These are phyloP conservation scores for Solenopsis fugax DNA, from an alignment of 1,140 invertebrate genomes.

Conservation along the genomic window DNA sequence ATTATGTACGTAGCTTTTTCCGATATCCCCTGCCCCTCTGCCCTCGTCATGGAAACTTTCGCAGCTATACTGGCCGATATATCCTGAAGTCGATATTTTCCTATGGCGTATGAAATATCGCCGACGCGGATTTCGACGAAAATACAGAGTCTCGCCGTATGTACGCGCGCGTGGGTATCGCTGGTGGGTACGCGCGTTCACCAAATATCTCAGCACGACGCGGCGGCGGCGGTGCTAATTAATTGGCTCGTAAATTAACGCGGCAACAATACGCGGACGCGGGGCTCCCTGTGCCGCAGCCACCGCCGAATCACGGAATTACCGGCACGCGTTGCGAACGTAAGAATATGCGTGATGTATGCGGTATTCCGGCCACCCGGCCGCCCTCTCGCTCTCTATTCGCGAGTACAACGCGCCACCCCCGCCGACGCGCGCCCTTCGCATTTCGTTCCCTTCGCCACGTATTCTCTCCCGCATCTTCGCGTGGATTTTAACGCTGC, in stretches of 20 bases:
- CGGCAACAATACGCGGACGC: conserved; percentile 79
- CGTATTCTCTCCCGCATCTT: conserved; percentile 25
- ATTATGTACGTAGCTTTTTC: conserved; percentile 13
- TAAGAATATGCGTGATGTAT: conserved; percentile 83
- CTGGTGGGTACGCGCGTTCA: conserved; percentile 29
- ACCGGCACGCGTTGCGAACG: conserved; percentile 74
- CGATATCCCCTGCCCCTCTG: background rate
- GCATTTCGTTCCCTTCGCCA: background rate
- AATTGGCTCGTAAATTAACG: conserved; percentile 85
- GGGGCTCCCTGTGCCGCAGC: conserved; percentile 34
- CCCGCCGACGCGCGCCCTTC: background rate
- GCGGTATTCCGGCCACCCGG: conserved; percentile 78
- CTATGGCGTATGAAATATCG: conserved; percentile 31
- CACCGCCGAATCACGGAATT: conserved; percentile 73
- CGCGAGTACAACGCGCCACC: background rate
- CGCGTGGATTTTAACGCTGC: background rate
- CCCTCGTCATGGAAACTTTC: background rate
- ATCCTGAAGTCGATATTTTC: conserved; percentile 43
- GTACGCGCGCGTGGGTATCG: background rate
- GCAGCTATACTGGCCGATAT: background rate
- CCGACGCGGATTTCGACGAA: background rate
- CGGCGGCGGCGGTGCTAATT: conserved; percentile 78
- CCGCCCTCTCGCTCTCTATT: conserved; percentile 20
- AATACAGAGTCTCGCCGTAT: background rate
- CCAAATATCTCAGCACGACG: conserved; percentile 73